Conservation (phyloP, 2,888 invertebrate species). For the Melipona bicolor region DNA sequence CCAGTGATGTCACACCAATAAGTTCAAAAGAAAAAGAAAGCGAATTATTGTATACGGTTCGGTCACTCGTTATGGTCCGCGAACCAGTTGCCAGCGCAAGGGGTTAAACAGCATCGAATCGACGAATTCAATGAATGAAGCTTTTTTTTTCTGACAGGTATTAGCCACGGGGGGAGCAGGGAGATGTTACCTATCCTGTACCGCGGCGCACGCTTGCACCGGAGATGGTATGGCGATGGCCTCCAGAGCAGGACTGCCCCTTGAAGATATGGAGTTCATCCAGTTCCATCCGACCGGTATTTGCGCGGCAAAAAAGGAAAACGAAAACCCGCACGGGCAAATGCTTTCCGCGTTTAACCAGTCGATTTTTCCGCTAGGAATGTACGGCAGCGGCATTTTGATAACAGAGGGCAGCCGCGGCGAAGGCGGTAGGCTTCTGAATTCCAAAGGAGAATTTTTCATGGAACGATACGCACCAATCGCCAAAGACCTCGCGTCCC, state of each 20-base stretch:
- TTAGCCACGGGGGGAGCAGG: conserved; percentile 80
- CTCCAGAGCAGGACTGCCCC: conserved; percentile 95
- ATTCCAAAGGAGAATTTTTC: conserved; percentile 97
- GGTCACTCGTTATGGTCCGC: too few species aligned
- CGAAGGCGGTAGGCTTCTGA: conserved; percentile 97
- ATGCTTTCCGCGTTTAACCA: conserved; percentile 3
- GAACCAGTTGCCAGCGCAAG: too few species aligned
- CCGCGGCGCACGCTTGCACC: conserved; percentile 99
- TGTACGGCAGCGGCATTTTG: conserved; percentile 98
- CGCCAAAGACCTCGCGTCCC: conserved; percentile 98
- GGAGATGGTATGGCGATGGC: conserved; percentile 98
- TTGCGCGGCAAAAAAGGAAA: conserved; percentile 7
- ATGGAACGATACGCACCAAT: conserved; percentile 99
- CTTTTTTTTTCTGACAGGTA: conserved; percentile 61
- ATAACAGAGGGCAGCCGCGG: conserved; percentile 99
- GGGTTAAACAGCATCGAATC: neutral
- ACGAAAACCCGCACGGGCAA: conserved; percentile 1
- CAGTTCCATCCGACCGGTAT: conserved; percentile 99
- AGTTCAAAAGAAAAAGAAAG: too few species aligned
- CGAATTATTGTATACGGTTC: too few species aligned
- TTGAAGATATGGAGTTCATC: conserved; percentile 98
- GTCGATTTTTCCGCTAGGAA: conserved; percentile 86
- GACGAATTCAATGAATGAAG: neutral
- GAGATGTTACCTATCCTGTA: conserved; percentile 95
- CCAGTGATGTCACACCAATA: too few species aligned